These are phyloP conservation scores for Synanthedon formicaeformis DNA, from an alignment of 2,888 invertebrate genomes.

Conservation along the genomic window DNA sequence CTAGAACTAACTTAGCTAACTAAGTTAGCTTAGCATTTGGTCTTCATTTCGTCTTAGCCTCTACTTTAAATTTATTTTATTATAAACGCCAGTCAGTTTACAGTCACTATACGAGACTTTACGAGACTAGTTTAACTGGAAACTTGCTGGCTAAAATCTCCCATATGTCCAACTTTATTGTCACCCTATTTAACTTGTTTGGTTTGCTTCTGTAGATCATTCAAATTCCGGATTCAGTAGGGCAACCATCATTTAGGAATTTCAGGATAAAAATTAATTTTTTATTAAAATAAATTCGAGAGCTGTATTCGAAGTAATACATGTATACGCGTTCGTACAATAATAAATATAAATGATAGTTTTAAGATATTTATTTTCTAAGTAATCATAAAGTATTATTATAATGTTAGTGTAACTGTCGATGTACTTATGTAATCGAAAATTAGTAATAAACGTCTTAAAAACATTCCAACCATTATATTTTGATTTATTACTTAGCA, in stretches of 20 bases:
- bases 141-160: too few relatives aligned
- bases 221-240: neutral
- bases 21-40: too few relatives aligned
- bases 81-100: too few relatives aligned
- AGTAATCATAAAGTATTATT: constrained; percentile 42
- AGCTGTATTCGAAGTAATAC: constrained; percentile 60
- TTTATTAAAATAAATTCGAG: constrained; percentile 7
- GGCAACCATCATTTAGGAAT: neutral
- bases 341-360: constrained; percentile 40
- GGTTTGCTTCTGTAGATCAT: neutral
- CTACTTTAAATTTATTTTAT: too few relatives aligned
- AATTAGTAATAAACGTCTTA: constrained; percentile 13
- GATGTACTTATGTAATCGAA: constrained; percentile 30
- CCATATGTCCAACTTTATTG: neutral
- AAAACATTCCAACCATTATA: constrained; percentile 21
- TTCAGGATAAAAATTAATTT: neutral
- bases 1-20: too few relatives aligned
- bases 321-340: constrained; percentile 70
- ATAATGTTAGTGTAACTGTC: constrained; percentile 21
- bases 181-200: neutral
- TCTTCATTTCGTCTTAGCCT: too few relatives aligned
- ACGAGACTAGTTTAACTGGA: too few relatives aligned
- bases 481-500: too few relatives aligned
- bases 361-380: constrained; percentile 57
- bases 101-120: too few relatives aligned